Conservation (phyloP, 1,140 invertebrate genomes). For the Monochamus saltuarius region DNA sequence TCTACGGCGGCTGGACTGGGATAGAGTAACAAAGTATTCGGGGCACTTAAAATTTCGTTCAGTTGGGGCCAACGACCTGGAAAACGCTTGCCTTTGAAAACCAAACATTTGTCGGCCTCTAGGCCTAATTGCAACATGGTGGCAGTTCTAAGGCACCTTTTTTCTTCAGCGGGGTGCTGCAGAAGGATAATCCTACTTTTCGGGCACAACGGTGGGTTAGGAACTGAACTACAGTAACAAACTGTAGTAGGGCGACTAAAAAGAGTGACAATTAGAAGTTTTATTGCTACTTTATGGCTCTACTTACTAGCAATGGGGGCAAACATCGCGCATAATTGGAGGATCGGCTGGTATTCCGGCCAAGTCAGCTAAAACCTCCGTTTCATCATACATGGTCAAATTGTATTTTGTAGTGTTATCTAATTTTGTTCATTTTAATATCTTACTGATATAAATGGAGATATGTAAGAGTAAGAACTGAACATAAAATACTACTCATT, state of each 20-base stretch:
- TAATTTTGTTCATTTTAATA: neutral
- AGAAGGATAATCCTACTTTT: constrained; percentile 75
- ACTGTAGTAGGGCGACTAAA: constrained; percentile 79
- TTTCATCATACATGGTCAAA: constrained; percentile 43
- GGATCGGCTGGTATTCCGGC: constrained; percentile 72
- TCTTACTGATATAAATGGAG: too few relatives aligned
- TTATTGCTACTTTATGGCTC: neutral
- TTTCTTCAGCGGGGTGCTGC: constrained; percentile 92
- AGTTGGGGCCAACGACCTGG: constrained; percentile 70
- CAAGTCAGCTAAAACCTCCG: constrained; percentile 66
- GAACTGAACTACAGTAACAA: constrained; percentile 86
- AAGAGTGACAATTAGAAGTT: constrained; percentile 25
- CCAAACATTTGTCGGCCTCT: constrained; percentile 70
- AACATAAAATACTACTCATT: too few relatives aligned
- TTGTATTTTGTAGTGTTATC: neutral
- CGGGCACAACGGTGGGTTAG: constrained; percentile 65
- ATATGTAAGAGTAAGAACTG: too few relatives aligned
- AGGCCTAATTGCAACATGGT: constrained; percentile 82
- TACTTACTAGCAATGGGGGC: constrained; percentile 69
- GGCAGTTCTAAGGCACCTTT: constrained; percentile 82
- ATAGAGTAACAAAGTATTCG: constrained; percentile 79
- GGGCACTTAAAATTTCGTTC: constrained; percentile 64
- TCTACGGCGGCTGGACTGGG: constrained; percentile 75
- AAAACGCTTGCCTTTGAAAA: constrained; percentile 83
- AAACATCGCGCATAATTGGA: constrained; percentile 67